Percentiles rank a stretch among this genome's conserved stretches.
phyloP scores from a whole-genome alignment of 2,888 invertebrate species.

The Eugnorisma glareosa region DNA sequence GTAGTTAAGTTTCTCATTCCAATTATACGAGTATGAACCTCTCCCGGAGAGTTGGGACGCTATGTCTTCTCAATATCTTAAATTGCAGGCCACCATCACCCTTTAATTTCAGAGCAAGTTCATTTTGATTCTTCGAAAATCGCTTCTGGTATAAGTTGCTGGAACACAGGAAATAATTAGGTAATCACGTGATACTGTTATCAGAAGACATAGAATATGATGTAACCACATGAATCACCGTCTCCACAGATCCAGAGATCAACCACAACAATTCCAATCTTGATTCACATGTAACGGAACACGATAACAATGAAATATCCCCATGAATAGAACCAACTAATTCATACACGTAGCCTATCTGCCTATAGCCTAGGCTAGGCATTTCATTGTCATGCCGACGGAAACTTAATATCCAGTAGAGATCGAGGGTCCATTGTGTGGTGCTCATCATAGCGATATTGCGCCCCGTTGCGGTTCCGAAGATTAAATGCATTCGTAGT shows the following conservation, averaged over 20 bases:
- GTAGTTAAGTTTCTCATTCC: background rate
- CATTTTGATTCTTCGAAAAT: background rate
- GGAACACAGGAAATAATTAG: background rate
- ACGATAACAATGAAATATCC: constrained; percentile 52
- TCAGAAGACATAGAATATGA: background rate
- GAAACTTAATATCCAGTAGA: constrained; percentile 85
- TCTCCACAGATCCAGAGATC: background rate
- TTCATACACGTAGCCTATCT: constrained; percentile 52
- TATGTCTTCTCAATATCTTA: no score
- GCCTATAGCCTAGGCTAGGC: constrained; percentile 59
- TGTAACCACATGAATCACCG: background rate
- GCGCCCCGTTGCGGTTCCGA: constrained; percentile 61
- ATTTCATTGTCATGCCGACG: constrained; percentile 80
- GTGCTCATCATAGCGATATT: constrained; percentile 67
- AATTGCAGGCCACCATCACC: background rate
- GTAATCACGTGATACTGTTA: background rate
- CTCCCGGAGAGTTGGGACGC: no score
- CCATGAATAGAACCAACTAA: constrained; percentile 61
- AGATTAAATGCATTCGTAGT: constrained; percentile 78
- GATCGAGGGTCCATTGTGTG: constrained; percentile 79
- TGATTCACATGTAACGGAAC: constrained; percentile 33
- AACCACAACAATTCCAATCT: constrained; percentile 36
- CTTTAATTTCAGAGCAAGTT: background rate
- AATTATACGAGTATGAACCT: no score
- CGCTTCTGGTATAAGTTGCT: background rate